Base-by-base conservation (phyloP, 1,140 invertebrate genomes). In the Zaprionus nigranus region DNA sequence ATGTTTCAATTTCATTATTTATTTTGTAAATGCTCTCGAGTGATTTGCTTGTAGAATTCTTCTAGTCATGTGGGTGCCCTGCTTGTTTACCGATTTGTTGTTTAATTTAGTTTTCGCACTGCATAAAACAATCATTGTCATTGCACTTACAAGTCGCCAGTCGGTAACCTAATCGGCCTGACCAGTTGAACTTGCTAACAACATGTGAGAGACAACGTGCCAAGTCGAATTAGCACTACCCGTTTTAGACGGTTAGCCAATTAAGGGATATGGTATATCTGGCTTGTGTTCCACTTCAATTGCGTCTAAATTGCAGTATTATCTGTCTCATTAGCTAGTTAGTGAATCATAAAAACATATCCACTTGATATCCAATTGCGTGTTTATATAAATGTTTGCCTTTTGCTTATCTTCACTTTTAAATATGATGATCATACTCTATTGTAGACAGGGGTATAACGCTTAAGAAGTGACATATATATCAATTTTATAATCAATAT, bases 171-270 rank as follows among this genome's bases (percentile, higher is more conserved):
- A 51, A 51, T 51, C 46, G 20, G 46, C 40, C n/a, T n/a, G 46
- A 24, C 13, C 38, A 63, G 59, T 69, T 68, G 46, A 69, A 69
- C 65, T 75, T 30, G 72, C 36, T 69, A 74, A 57, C 51, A 40
- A 40, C 15, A 15, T 15, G 38, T 6, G 38, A 43, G 40, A 5
- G 40, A 17, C 40, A 20, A 51, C 20, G 17, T 17, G 20, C 49
- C 22, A 58, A 20, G 11, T 24, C 4, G 46, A 51, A 51, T 51
- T 51, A 51, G 20, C 46, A 51, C 46, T 22, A 51, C 46, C 46
- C 46, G 46, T 24, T 51, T 46, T 24, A 3, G 46, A 51, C n/a
- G 46, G 46, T 20, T 24, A 11, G 20, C 12, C 46, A 51, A 51
- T 51, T 51, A 22, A 51, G 46, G 46, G 20, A 51, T 51, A 20